Percentiles rank a stretch among this genome's conserved stretches.
Evolutionary conservation across 2,113 vertebrate species (phyloP).

Genomic region (Chauna torquata): DNA sequence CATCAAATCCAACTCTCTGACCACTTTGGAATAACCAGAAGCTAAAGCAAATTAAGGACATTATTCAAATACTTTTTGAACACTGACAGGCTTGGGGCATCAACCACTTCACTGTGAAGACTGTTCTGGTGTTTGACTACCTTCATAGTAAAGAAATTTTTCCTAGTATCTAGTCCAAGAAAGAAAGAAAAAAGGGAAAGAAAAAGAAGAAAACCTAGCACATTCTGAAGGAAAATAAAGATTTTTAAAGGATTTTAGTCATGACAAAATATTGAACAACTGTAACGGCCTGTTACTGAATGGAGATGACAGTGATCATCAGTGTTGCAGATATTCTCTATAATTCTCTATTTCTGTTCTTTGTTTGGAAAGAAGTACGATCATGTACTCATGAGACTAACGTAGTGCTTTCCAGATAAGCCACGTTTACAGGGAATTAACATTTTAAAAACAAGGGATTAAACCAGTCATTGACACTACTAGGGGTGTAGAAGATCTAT

Average conservation of each 20-base stretch:
- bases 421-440: background rate
- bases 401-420: slow-evolving; percentile 26
- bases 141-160: background rate
- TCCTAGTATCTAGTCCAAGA: background rate
- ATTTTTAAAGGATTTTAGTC: background rate
- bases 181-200: background rate
- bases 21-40: no score
- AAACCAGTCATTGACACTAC: background rate
- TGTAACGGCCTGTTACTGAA: background rate
- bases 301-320: background rate
- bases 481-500: background rate
- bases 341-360: slow-evolving; percentile 23
- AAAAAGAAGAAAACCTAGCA: background rate
- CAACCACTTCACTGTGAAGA: background rate
- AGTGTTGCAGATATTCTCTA: background rate
- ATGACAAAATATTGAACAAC: background rate
- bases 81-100: no score
- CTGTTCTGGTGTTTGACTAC: background rate
- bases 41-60: no score
- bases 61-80: no score
- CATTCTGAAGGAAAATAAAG: background rate
- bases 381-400: background rate
- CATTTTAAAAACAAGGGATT: background rate
- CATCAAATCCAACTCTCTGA: no score
- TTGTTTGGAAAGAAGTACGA: background rate